Percentiles rank a stretch among this genome's conserved stretches.
Evolutionary conservation across 2,113 vertebrate genomes (phyloP).

Genomic region (Pachyramphus minor): DNA sequence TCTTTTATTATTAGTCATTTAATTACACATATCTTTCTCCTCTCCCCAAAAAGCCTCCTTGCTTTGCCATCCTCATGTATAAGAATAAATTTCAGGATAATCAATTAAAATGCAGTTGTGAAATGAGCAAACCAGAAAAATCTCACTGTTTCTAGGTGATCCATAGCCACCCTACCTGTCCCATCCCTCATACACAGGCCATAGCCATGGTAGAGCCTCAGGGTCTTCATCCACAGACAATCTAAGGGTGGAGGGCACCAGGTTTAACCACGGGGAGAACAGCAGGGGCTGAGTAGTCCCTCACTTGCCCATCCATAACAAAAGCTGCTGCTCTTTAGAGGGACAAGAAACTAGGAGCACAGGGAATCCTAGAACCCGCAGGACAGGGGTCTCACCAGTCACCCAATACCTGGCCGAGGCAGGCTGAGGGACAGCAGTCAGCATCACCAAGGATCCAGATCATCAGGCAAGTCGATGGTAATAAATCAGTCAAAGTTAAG

Average conservation of each 20-base stretch:
- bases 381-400: not conserved
- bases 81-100: not conserved
- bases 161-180: not conserved
- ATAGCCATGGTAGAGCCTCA: not conserved
- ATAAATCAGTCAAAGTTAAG: not conserved
- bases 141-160: not conserved
- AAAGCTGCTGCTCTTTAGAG: not conserved
- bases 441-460: not conserved
- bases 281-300: not conserved
- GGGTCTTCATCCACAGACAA: not conserved
- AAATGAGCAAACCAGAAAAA: not conserved
- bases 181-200: not conserved
- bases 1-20: not conserved
- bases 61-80: not conserved
- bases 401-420: not conserved
- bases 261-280: not conserved
- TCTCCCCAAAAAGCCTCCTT: not conserved
- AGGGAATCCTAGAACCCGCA: not conserved
- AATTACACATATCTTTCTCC: not conserved
- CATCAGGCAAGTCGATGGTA: rapidly evolving
- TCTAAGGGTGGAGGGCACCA: not conserved
- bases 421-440: not conserved
- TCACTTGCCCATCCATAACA: not conserved
- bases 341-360: not conserved
- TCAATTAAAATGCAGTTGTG: not conserved